These are phyloP conservation scores for Epizoanthus ramosus DNA, from an alignment of 92 coral and sea anemone genomes.

Conservation along the genomic window DNA sequence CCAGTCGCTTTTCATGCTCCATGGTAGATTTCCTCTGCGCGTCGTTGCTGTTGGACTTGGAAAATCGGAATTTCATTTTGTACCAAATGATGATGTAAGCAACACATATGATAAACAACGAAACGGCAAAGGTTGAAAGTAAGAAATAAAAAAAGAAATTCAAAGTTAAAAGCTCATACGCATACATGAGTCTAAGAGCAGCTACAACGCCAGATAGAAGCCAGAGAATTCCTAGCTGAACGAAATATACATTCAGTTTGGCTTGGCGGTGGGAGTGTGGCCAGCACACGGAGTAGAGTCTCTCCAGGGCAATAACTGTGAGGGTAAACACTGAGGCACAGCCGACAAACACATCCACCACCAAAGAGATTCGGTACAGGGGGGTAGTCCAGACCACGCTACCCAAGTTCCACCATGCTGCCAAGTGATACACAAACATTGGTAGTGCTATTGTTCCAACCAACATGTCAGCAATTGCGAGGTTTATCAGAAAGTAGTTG, in stretches of 20 bases:
- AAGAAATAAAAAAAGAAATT: constrained; percentile 72
- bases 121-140: constrained; percentile 64
- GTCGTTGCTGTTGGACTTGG: constrained; percentile 50
- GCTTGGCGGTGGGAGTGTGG: constrained; percentile 78
- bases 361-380: constrained; percentile 57
- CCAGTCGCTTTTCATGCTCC: constrained; percentile 83
- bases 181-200: constrained; percentile 58
- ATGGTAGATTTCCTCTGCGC: constrained; percentile 60
- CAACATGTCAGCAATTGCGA: constrained; percentile 80
- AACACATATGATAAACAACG: constrained; percentile 70
- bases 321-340: constrained; percentile 85
- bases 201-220: constrained; percentile 64
- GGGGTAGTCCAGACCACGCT: constrained; percentile 41
- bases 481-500: constrained; percentile 79
- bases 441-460: constrained; percentile 84
- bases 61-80: constrained; percentile 81
- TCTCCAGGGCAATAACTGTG: constrained; percentile 75
- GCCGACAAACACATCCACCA: constrained; percentile 78
- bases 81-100: constrained; percentile 76
- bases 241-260: constrained; percentile 51
- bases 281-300: constrained; percentile 75
- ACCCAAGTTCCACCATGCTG: constrained; percentile 63
- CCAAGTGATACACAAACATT: constrained; percentile 68
- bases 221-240: constrained; percentile 73
- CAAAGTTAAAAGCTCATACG: constrained; percentile 55